A percentile compares a stretch with the other conserved stretches of the same genome.
These are phyloP conservation scores for Suricata suricatta DNA, from an alignment of 2,113 vertebrate species.

Conservation along the genomic window DNA sequence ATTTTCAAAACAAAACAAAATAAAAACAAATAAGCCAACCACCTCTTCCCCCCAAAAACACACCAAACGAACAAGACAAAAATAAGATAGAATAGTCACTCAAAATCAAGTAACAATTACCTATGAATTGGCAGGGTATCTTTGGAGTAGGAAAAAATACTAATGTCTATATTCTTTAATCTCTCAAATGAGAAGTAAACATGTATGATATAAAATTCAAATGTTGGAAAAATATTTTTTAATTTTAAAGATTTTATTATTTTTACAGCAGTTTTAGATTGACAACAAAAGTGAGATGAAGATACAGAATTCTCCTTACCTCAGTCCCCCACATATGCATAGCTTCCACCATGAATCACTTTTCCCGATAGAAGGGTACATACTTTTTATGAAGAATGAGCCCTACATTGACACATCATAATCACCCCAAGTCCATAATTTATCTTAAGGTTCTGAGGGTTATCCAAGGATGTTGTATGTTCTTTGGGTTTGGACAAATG, in stretches of 20 bases:
- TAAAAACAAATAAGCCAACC: not conserved
- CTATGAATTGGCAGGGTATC: not conserved
- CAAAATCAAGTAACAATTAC: not conserved
- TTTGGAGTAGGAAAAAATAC: not conserved
- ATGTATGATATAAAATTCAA: not conserved
- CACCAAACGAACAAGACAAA: not conserved
- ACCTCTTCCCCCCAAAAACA: too few species aligned
- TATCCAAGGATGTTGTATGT: not conserved
- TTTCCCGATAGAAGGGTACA: not conserved
- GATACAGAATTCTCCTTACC: not conserved
- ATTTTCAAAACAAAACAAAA: not conserved
- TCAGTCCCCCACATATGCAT: not conserved
- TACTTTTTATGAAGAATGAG: not conserved
- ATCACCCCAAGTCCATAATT: not conserved
- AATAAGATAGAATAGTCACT: not conserved
- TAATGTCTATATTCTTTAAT: not conserved
- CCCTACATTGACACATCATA: not conserved
- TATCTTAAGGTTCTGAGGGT: not conserved
- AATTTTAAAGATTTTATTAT: not conserved
- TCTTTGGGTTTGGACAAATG: not conserved
- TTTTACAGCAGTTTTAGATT: not conserved
- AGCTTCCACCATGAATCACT: not conserved
- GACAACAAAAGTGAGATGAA: not conserved
- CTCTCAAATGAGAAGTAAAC: not conserved
- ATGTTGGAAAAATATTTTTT: not conserved